A percentile compares a stretch with the other conserved stretches of the same genome.
These are phyloP conservation scores for Sinella curviseta DNA, from an alignment of 1,140 invertebrate species.

Conservation along the genomic window DNA sequence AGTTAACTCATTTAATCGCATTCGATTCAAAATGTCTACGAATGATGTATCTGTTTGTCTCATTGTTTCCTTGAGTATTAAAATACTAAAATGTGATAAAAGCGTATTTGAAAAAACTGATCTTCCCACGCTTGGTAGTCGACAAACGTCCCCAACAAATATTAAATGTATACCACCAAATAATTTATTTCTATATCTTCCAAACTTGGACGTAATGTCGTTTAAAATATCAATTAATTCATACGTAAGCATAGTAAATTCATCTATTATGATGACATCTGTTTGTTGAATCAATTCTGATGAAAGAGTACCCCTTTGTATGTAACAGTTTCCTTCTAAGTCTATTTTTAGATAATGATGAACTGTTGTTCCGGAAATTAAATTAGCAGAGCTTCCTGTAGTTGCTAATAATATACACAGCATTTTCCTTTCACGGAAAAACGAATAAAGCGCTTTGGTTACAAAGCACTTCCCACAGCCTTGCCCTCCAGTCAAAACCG, in stretches of 20 bases:
- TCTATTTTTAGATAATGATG: not conserved
- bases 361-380: not conserved
- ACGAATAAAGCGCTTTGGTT: not conserved
- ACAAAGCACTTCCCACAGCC: not conserved
- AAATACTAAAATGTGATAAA: not conserved
- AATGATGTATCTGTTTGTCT: not conserved
- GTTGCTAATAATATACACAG: not conserved
- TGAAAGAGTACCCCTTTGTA: not conserved
- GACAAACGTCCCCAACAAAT: not conserved
- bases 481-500: not conserved
- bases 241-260: not conserved
- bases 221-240: not conserved
- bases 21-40: not conserved
- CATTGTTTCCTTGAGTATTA: not conserved
- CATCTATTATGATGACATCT: not conserved
- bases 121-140: not conserved
- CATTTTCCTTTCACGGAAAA: not conserved
- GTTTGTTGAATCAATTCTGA: not conserved
- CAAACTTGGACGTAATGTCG: not conserved
- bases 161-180: not conserved
- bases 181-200: not conserved
- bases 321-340: not conserved
- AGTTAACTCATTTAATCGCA: not conserved
- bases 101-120: not conserved
- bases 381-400: not conserved